A percentile compares a stretch with the other conserved stretches of the same genome.
phyloP scores from a whole-genome alignment of 2,888 invertebrate species.

The Strigamia crassipes region DNA sequence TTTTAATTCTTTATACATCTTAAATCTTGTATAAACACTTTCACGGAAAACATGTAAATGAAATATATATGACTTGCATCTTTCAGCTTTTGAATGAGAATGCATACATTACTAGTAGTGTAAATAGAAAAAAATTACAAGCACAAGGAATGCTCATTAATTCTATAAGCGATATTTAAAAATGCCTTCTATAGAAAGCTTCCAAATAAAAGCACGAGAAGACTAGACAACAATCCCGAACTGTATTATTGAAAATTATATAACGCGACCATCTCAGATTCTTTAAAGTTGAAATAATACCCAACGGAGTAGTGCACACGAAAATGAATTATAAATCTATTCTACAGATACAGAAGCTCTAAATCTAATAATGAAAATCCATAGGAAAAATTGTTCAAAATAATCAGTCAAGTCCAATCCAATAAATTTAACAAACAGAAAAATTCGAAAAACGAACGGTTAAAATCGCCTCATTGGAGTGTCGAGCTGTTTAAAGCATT shows the following conservation, averaged over 20 bases:
- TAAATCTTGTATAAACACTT: slow-evolving; percentile 7
- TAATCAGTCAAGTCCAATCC: background rate
- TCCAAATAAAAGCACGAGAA: background rate
- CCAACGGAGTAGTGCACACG: too few relatives aligned
- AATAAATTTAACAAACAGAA: too few relatives aligned
- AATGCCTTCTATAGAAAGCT: slow-evolving; percentile 15
- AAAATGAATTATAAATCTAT: too few relatives aligned
- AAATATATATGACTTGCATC: slow-evolving; percentile 25
- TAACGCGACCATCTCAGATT: background rate
- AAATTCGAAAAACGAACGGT: too few relatives aligned
- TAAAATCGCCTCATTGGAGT: background rate
- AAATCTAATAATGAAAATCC: background rate
- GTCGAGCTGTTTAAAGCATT: background rate
- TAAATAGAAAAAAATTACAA: background rate
- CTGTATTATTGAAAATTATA: background rate
- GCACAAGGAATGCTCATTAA: slow-evolving; percentile 37
- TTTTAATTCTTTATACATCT: background rate
- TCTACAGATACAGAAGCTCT: too few relatives aligned
- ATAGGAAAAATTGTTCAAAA: background rate
- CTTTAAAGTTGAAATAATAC: background rate
- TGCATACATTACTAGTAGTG: slow-evolving; percentile 19
- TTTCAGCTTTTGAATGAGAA: slow-evolving; percentile 19
- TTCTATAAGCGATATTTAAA: slow-evolving; percentile 15
- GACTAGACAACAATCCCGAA: background rate
- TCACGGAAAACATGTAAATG: slow-evolving; percentile 7